Evolutionary conservation across 2,797 vertebrate genomes (phyloP).

Genomic region (Chelonia mydas): DNA sequence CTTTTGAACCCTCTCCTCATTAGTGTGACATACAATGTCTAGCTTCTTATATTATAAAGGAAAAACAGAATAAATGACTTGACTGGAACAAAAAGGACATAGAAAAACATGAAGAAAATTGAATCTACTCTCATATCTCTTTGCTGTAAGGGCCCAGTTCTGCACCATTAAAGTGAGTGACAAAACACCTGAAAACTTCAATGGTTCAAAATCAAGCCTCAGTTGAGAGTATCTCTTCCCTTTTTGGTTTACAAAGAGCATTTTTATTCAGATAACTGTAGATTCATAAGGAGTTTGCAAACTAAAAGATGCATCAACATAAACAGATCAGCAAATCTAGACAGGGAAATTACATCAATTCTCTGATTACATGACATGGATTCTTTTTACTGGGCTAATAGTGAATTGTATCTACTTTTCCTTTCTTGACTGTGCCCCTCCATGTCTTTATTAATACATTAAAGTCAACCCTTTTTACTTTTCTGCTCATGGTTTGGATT

Average conservation of each 20-base stretch:
- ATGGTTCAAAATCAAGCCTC: neutral
- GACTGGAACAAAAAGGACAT: neutral
- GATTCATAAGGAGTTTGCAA: constrained; percentile 17
- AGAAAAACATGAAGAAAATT: neutral
- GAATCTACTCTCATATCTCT: neutral
- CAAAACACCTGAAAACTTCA: neutral
- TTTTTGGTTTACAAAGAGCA: neutral
- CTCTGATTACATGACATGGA: rapidly evolving
- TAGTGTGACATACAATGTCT: neutral
- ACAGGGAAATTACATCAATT: neutral
- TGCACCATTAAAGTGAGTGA: neutral
- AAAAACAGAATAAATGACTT: constrained; percentile 6
- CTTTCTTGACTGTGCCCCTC: neutral
- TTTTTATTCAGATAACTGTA: neutral
- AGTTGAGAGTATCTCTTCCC: neutral
- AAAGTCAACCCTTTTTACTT: neutral
- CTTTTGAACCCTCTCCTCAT: neutral
- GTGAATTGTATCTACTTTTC: neutral
- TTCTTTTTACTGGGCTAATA: neutral
- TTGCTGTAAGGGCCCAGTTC: neutral
- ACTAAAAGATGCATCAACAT: neutral
- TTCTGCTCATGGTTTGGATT: neutral
- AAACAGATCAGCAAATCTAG: neutral
- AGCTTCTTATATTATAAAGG: neutral
- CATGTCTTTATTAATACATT: neutral